phyloP scores from a whole-genome alignment of 2,797 vertebrate genomes.

The Novumbra hubbsi region DNA sequence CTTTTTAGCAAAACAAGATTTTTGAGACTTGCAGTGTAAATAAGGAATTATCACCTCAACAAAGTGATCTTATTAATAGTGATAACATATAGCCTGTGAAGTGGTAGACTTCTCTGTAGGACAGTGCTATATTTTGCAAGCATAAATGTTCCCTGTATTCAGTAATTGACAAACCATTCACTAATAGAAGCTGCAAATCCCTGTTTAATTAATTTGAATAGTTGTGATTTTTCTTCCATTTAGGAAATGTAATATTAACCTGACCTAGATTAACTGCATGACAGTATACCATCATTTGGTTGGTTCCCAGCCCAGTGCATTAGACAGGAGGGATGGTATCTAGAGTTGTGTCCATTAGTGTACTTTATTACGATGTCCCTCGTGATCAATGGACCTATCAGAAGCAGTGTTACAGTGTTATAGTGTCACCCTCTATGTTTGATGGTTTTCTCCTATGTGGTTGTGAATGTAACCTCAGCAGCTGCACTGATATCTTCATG shows the following conservation, averaged over 20 bases:
- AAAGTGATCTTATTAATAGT: background rate
- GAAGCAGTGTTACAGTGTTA: conserved; percentile 58
- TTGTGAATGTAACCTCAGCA: conserved; percentile 9
- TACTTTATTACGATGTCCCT: conserved; percentile 58
- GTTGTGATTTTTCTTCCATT: background rate
- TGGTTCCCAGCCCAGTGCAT: conserved; percentile 59
- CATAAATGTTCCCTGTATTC: background rate
- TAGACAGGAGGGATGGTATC: conserved; percentile 82
- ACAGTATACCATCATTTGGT: background rate
- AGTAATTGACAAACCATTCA: background rate
- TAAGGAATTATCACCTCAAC: background rate
- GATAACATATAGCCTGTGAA: background rate
- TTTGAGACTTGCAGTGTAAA: background rate
- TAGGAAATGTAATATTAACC: no score
- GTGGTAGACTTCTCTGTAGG: background rate
- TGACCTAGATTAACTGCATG: background rate
- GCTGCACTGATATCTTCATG: background rate
- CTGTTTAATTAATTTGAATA: background rate
- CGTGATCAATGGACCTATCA: conserved; percentile 43
- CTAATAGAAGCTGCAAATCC: background rate
- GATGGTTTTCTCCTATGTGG: conserved; percentile 52
- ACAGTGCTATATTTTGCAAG: background rate
- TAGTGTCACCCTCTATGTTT: conserved; percentile 41
- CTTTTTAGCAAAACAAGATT: background rate
- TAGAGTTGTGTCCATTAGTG: conserved; percentile 87